These are phyloP conservation scores for Cynocephalus volans DNA, from an alignment of 2,113 vertebrate species.

Conservation along the genomic window DNA sequence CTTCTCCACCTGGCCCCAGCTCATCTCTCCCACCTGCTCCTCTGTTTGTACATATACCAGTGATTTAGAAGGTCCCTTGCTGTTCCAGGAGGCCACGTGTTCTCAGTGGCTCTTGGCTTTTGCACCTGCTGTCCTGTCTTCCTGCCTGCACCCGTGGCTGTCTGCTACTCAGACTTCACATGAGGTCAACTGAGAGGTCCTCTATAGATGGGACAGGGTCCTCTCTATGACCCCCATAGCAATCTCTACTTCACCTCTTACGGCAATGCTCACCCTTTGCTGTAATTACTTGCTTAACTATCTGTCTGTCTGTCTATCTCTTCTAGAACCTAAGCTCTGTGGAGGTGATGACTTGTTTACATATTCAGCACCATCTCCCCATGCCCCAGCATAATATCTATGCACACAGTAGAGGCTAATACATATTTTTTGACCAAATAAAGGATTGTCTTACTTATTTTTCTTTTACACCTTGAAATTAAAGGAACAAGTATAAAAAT, in stretches of 20 bases:
- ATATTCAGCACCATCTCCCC: no score
- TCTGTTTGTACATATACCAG: neutral
- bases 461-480: slow-evolving; percentile 14
- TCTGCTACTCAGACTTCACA: neutral
- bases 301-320: neutral
- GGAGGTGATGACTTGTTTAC: neutral
- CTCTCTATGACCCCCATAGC: neutral
- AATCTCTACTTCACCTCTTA: neutral
- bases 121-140: neutral
- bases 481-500: slow-evolving; percentile 2
- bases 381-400: neutral
- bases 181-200: neutral
- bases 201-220: neutral
- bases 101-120: neutral
- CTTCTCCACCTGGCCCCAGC: neutral
- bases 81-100: neutral
- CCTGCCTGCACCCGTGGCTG: neutral
- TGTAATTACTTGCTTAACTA: neutral
- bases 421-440: neutral
- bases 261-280: neutral
- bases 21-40: neutral
- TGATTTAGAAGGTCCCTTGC: neutral
- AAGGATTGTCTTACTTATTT: neutral
- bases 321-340: neutral
- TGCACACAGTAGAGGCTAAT: neutral